Conservation (phyloP, 2,888 invertebrate species). For the Hirtodrosophila trivittata region DNA sequence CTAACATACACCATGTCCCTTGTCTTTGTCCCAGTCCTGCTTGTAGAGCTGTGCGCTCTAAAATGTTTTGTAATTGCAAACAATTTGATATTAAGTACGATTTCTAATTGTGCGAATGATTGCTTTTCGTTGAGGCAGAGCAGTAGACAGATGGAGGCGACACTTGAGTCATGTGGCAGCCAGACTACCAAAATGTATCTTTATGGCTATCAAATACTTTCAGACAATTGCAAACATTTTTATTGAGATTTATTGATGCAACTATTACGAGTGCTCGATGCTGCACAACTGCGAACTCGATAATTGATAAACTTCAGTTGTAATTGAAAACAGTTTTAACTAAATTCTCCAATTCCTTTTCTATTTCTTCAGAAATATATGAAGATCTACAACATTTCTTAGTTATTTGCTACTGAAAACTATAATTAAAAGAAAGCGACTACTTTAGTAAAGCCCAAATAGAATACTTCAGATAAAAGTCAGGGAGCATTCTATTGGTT, state of each 20-base stretch:
- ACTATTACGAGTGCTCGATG: background rate
- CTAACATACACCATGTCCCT: background rate
- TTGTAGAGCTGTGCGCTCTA: conserved; percentile 41
- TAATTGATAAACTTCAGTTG: conserved; percentile 20
- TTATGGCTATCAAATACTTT: conserved; percentile 3
- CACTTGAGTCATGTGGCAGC: conserved; percentile 10
- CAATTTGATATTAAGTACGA: conserved; percentile 76
- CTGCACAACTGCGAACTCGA: conserved; percentile 1
- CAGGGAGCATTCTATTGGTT: no score
- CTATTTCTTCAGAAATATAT: no score
- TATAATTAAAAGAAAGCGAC: no score
- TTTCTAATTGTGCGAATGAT: conserved; percentile 76
- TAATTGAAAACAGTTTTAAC: conserved; percentile 6
- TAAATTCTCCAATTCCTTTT: background rate
- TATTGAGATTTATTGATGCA: conserved; percentile 25
- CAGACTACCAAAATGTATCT: conserved; percentile 11
- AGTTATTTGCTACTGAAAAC: no score
- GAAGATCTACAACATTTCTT: no score
- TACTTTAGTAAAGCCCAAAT: no score
- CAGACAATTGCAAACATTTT: conserved; percentile 22
- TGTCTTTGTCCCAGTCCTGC: conserved; percentile 12
- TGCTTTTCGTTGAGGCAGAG: conserved; percentile 56
- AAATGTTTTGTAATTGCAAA: conserved; percentile 75
- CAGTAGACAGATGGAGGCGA: conserved; percentile 1
- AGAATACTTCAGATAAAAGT: no score